These are phyloP conservation scores for Sebastes umbrosus DNA, from an alignment of 2,797 vertebrate species.

Conservation along the genomic window DNA sequence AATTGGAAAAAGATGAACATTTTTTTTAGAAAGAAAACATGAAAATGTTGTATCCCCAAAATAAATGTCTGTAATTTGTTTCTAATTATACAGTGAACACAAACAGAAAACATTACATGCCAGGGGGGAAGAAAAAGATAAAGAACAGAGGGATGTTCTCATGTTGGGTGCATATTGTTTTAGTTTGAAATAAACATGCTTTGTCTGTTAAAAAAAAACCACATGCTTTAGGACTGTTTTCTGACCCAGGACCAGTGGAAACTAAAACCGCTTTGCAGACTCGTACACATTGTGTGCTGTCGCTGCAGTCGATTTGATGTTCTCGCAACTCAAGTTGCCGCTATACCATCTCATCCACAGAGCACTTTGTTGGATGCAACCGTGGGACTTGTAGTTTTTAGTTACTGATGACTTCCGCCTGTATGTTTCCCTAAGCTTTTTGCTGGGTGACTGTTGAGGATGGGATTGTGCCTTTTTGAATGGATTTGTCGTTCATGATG, in stretches of 20 bases:
- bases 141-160: constrained; percentile 76
- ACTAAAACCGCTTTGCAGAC: constrained; percentile 61
- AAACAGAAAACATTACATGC: constrained; percentile 74
- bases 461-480: constrained; percentile 80
- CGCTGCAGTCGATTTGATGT: constrained; percentile 65
- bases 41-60: constrained; percentile 93
- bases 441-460: constrained; percentile 75
- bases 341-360: constrained; percentile 68
- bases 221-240: constrained; percentile 98
- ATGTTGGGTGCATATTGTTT: constrained; percentile 98
- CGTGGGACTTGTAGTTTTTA: constrained; percentile 70
- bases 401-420: constrained; percentile 69
- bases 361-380: constrained; percentile 74
- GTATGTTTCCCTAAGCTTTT: constrained; percentile 58
- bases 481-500: constrained; percentile 64
- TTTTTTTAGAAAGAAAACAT: constrained; percentile 82
- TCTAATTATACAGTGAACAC: constrained; percentile 89
- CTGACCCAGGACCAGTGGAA: constrained; percentile 77
- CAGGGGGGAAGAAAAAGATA: constrained; percentile 65
- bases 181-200: constrained; percentile 99
- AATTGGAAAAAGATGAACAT: constrained; percentile 61
- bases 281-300: constrained; percentile 58
- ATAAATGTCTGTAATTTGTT: constrained; percentile 98
- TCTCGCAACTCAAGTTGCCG: constrained; percentile 71
- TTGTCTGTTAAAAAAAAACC: constrained; percentile 90